These are phyloP conservation scores for Oscheius sp. DNA, from an alignment of 1,140 invertebrate genomes.

Conservation along the genomic window DNA sequence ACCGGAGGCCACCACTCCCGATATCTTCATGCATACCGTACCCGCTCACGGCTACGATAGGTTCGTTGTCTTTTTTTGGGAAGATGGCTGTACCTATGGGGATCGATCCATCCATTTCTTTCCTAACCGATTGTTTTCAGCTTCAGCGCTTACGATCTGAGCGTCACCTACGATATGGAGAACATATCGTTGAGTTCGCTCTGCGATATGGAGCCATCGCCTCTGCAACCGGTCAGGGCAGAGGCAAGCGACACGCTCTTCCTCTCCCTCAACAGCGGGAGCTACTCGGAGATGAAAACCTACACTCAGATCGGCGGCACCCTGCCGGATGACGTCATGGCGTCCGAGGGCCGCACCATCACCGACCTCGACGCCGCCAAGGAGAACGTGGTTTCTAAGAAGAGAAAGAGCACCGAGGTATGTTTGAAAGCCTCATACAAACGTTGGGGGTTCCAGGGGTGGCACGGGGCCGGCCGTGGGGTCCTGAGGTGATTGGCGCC, in stretches of 20 bases:
- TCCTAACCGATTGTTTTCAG: not conserved
- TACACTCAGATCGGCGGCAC: not conserved
- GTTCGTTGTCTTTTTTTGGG: not conserved
- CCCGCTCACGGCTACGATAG: not conserved
- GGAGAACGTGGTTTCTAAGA: not conserved
- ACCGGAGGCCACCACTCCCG: not conserved
- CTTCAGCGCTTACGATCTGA: not conserved
- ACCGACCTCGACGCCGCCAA: not conserved
- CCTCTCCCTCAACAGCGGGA: not conserved
- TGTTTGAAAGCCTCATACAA: too few relatives aligned
- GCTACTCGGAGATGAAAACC: slow-evolving; percentile 2
- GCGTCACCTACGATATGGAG: not conserved
- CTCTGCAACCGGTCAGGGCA: not conserved
- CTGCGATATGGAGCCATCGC: not conserved
- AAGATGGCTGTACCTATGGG: not conserved
- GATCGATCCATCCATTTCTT: not conserved
- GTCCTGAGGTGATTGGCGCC: too few relatives aligned
- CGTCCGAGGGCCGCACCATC: not conserved
- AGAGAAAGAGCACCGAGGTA: slow-evolving; percentile 3
- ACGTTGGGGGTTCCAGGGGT: too few relatives aligned
- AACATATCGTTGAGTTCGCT: not conserved
- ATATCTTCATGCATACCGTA: not conserved
- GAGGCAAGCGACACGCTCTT: not conserved
- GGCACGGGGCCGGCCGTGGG: too few relatives aligned
- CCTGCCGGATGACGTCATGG: not conserved